Evolutionary conservation across 2,888 invertebrate genomes (phyloP).

Genomic region (Helicoverpa assulta): DNA sequence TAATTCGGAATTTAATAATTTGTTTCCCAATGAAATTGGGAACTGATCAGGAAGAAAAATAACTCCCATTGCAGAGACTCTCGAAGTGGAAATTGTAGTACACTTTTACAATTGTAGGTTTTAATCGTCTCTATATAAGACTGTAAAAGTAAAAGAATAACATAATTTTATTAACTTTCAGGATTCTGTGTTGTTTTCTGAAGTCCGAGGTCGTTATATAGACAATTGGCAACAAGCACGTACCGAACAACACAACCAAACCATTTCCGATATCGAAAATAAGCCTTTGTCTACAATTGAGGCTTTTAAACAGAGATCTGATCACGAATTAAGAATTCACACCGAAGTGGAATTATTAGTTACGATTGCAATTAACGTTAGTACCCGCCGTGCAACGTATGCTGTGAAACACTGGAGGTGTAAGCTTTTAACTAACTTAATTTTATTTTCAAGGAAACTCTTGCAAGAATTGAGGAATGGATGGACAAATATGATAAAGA

Average conservation of each 20-base stretch:
- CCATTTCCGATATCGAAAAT: conserved; percentile 68
- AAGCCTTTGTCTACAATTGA: conserved; percentile 66
- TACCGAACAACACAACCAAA: conserved; percentile 75
- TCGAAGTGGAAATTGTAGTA: too few species aligned
- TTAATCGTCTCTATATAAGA: too few species aligned
- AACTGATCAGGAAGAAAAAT: too few species aligned
- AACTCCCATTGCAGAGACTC: too few species aligned
- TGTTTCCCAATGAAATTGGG: too few species aligned
- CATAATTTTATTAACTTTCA: conserved; percentile 15
- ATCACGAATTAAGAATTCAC: conserved; percentile 80
- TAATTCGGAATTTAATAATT: neutral
- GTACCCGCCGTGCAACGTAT: conserved; percentile 19
- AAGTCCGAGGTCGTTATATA: conserved; percentile 70
- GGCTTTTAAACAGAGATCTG: conserved; percentile 72
- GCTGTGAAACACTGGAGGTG: neutral
- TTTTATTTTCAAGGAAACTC: conserved; percentile 73
- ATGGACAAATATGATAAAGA: conserved; percentile 84
- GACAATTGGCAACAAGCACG: conserved; percentile 80
- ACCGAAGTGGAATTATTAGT: conserved; percentile 78
- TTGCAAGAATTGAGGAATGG: conserved; percentile 78
- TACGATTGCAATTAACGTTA: conserved; percentile 77
- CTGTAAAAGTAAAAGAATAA: neutral
- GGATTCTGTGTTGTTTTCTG: conserved; percentile 50
- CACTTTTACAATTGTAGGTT: too few species aligned
- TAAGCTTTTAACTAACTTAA: neutral